These are phyloP conservation scores for Gadus chalcogrammus DNA, from an alignment of 2,113 vertebrate genomes.

Conservation along the genomic window DNA sequence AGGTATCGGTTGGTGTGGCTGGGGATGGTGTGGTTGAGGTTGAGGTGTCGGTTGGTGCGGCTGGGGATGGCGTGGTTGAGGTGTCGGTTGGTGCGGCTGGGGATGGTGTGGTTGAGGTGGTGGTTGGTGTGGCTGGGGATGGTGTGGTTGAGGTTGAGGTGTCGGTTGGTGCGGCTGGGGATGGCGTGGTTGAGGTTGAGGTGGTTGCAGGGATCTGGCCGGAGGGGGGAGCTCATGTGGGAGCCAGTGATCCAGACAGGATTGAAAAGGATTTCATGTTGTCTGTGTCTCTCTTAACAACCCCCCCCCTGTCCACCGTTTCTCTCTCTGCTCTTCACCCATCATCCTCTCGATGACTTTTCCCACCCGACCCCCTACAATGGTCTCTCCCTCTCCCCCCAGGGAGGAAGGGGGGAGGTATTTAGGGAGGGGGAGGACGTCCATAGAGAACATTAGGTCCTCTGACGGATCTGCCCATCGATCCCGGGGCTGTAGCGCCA, in stretches of 20 bases:
- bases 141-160: no score
- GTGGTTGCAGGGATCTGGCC: neutral
- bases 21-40: no score
- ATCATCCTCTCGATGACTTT: constrained; percentile 35
- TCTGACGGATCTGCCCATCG: constrained; percentile 67
- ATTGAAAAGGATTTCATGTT: constrained; percentile 42
- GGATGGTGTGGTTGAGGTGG: no score
- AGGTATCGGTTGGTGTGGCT: no score
- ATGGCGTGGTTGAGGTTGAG: neutral
- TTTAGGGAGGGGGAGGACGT: constrained; percentile 10
- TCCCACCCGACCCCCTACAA: constrained; percentile 22
- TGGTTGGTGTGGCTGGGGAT: no score
- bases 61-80: no score
- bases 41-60: no score
- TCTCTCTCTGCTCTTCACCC: constrained; percentile 43
- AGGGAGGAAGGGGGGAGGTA: constrained; percentile 26
- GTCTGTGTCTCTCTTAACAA: constrained; percentile 3
- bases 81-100: no score
- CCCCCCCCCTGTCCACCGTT: constrained; percentile 17
- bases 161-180: neutral
- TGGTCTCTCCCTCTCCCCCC: neutral
- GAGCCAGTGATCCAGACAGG: constrained; percentile 26
- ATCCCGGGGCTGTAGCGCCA: constrained; percentile 53
- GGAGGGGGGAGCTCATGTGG: constrained; percentile 19
- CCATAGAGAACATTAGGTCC: constrained; percentile 59